Evolutionary conservation across 2,888 invertebrate species (phyloP).

Genomic region (Diadromus collaris): DNA sequence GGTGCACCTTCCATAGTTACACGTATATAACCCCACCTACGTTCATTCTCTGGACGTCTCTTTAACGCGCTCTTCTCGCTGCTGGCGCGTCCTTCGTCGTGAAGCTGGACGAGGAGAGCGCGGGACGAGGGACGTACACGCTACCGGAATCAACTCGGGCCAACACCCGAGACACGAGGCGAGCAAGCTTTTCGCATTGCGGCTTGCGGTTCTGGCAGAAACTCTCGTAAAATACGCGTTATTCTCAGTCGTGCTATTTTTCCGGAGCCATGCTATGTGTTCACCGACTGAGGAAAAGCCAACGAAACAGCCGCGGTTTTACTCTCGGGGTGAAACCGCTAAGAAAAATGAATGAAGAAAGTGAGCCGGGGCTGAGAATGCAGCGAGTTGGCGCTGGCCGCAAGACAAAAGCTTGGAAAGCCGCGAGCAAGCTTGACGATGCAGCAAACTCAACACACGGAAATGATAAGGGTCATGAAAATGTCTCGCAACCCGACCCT

Average conservation of each 20-base stretch:
- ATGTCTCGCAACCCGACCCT: neutral
- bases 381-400: slow-evolving; percentile 32
- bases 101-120: neutral
- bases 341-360: slow-evolving; percentile 43
- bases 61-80: slow-evolving; percentile 52
- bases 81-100: slow-evolving; percentile 36
- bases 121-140: slow-evolving; percentile 25
- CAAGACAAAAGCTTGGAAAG: slow-evolving; percentile 26
- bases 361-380: slow-evolving; percentile 12
- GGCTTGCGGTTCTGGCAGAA: slow-evolving; percentile 22
- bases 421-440: neutral
- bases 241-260: slow-evolving; percentile 35
- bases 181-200: slow-evolving; percentile 58
- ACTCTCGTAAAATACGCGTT: slow-evolving; percentile 49
- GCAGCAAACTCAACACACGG: neutral
- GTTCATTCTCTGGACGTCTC: slow-evolving; percentile 40
- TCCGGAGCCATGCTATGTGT: neutral
- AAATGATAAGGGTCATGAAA: neutral
- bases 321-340: slow-evolving; percentile 30
- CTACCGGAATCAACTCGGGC: slow-evolving; percentile 45
- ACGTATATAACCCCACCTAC: slow-evolving; percentile 20
- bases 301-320: slow-evolving; percentile 6
- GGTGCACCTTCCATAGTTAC: slow-evolving; percentile 11
- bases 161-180: slow-evolving; percentile 44
- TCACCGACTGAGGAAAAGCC: slow-evolving; percentile 38